Conservation (phyloP, 2,888 invertebrate genomes). For the Thysanoteuthis rhombus region DNA sequence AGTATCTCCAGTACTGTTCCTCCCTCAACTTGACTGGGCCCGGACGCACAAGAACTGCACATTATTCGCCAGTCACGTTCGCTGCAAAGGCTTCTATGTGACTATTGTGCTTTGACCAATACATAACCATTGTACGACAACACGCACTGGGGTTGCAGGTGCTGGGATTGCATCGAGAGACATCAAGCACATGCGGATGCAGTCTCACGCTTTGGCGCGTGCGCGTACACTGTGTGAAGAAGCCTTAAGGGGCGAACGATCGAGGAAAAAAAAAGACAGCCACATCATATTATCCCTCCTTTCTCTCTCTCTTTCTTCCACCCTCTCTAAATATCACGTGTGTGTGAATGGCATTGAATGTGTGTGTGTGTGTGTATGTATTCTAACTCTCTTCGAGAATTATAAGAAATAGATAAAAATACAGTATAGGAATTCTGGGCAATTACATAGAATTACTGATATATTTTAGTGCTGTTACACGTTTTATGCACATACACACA, state of each 20-base stretch:
- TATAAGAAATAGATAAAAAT: too few species aligned
- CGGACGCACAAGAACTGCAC: conserved; percentile 15
- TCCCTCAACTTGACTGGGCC: conserved; percentile 16
- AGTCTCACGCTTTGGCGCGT: conserved; percentile 24
- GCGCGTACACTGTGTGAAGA: neutral
- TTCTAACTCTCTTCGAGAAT: too few species aligned
- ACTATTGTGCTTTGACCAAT: conserved; percentile 21
- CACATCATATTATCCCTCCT: too few species aligned
- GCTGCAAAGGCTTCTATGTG: neutral
- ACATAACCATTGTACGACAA: conserved; percentile 23
- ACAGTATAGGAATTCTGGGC: too few species aligned
- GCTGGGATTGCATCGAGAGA: neutral
- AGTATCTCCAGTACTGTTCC: neutral
- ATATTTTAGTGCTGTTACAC: too few species aligned
- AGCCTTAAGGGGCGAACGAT: neutral
- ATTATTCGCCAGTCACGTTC: conserved; percentile 28
- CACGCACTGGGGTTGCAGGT: conserved; percentile 29
- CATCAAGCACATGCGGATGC: conserved; percentile 23
- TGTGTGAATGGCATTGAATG: too few species aligned
- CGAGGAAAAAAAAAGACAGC: neutral
- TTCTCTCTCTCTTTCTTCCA: too few species aligned
- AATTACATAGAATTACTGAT: too few species aligned
- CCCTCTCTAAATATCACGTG: too few species aligned
- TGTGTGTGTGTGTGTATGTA: too few species aligned
- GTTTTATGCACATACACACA: too few species aligned